Evolutionary conservation across 2,888 invertebrate species (phyloP).

Genomic region (Troides helena): DNA sequence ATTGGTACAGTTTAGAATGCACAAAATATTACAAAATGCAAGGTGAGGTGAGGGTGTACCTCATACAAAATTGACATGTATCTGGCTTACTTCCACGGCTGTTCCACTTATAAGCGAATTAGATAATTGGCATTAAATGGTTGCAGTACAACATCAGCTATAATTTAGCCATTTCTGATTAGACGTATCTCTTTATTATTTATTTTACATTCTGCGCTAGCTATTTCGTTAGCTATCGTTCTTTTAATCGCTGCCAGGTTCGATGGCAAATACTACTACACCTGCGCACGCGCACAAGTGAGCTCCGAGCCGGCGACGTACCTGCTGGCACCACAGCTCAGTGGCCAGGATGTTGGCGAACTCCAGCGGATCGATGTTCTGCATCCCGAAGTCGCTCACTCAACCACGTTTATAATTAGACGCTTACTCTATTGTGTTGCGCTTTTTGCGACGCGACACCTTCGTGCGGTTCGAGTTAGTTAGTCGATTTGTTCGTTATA

Average conservation of each 20-base stretch:
- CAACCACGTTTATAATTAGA: conserved; percentile 77
- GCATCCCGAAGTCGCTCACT: conserved; percentile 66
- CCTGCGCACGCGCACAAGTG: neutral
- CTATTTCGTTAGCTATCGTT: neutral
- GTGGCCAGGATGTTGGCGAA: conserved; percentile 91
- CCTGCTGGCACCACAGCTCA: conserved; percentile 92
- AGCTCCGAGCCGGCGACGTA: conserved; percentile 52
- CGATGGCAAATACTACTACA: neutral
- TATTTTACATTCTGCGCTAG: neutral
- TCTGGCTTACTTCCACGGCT: conserved; percentile 18
- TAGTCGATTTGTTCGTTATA: conserved; percentile 78
- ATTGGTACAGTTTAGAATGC: neutral
- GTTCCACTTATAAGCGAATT: conserved; percentile 20
- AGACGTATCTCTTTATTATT: neutral
- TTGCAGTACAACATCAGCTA: neutral
- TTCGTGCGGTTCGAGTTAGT: conserved; percentile 77
- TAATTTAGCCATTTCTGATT: conserved; percentile 21
- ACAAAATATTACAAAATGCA: neutral
- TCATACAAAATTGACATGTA: conserved; percentile 9
- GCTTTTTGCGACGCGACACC: conserved; percentile 79
- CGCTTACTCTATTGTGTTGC: conserved; percentile 79
- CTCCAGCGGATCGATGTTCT: conserved; percentile 89
- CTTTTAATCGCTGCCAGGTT: neutral
- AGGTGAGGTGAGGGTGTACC: conserved; percentile 6
- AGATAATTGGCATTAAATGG: conserved; percentile 18